Evolutionary conservation across 2,113 vertebrate species (phyloP).

Genomic region (Pterocles burchelli): DNA sequence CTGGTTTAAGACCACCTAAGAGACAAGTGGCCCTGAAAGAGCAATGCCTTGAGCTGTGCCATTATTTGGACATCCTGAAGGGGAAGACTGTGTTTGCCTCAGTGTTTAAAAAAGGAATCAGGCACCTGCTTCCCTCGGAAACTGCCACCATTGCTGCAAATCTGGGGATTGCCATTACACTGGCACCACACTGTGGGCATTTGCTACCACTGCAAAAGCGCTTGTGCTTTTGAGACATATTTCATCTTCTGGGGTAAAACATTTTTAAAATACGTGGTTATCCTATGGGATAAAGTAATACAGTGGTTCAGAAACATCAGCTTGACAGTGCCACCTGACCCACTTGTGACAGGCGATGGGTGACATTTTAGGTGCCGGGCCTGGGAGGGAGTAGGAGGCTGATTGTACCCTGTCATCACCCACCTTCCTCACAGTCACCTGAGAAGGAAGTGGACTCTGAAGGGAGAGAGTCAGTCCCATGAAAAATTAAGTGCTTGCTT

Average conservation of each 20-base stretch:
- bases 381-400: fast-evolving
- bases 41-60: background rate
- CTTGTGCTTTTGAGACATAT: background rate
- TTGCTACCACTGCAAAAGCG: background rate
- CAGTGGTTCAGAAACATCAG: background rate
- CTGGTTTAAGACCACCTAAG: background rate
- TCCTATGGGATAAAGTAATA: background rate
- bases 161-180: background rate
- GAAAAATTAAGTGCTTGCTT: background rate
- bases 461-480: fast-evolving
- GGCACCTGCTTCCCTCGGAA: background rate
- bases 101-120: background rate
- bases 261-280: background rate
- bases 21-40: background rate
- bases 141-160: fast-evolving
- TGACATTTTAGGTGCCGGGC: fast-evolving
- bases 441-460: fast-evolving
- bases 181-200: constrained; percentile 60
- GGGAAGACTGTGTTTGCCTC: background rate
- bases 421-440: fast-evolving
- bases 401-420: fast-evolving
- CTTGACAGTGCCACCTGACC: background rate
- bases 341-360: fast-evolving
- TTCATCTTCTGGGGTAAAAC: background rate
- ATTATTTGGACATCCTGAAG: background rate